Evolutionary conservation across 2,113 vertebrate genomes (phyloP).

Genomic region (Spea bombifrons): DNA sequence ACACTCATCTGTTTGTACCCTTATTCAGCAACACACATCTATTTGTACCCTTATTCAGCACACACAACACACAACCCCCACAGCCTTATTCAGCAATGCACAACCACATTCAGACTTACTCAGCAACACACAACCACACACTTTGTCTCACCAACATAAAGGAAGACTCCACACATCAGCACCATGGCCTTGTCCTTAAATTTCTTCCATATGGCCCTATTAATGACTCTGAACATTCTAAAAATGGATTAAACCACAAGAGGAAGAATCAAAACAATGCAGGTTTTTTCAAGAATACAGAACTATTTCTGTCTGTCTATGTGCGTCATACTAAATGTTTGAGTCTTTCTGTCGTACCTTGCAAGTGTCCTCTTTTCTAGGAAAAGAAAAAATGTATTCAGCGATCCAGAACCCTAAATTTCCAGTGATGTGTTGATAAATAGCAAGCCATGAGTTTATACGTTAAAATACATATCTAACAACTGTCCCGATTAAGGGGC

Average conservation of each 20-base stretch:
- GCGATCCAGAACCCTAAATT: too few relatives aligned
- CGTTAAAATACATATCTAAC: too few relatives aligned
- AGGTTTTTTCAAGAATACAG: not conserved
- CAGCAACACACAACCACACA: constrained; percentile 29
- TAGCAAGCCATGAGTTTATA: too few relatives aligned
- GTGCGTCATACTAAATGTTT: not conserved
- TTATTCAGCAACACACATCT: constrained; percentile 30
- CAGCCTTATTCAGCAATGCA: constrained; percentile 27
- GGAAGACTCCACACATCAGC: constrained; percentile 5
- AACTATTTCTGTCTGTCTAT: not conserved
- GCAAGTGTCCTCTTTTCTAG: too few relatives aligned
- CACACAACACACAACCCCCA: constrained; percentile 4
- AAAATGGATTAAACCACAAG: not conserved
- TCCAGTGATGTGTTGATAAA: too few relatives aligned
- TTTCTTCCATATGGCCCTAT: not conserved
- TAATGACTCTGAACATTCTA: not conserved
- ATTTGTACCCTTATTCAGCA: constrained; percentile 2
- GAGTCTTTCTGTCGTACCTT: not conserved
- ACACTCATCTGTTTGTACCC: not conserved
- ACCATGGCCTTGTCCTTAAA: not conserved
- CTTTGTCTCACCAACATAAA: constrained; percentile 28
- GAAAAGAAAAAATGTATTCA: too few relatives aligned
- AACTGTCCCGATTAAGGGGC: too few relatives aligned
- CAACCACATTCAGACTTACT: not conserved
- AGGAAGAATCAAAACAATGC: not conserved